These are phyloP conservation scores for Apamea sordens DNA, from an alignment of 2,888 invertebrate genomes.

Conservation along the genomic window DNA sequence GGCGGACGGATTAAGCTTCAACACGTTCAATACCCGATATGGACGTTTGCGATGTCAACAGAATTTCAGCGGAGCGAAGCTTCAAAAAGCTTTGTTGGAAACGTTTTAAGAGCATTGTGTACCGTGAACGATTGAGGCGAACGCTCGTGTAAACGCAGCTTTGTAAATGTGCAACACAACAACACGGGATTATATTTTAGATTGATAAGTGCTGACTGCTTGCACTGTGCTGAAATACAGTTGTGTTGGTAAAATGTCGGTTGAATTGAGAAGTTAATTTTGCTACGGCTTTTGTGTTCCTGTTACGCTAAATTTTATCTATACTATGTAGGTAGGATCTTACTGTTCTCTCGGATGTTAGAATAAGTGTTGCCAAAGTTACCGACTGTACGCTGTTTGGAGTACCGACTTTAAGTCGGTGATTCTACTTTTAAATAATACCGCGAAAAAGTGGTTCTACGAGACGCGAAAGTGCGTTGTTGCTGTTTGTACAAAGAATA, in stretches of 20 bases:
- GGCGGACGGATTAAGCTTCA: conserved; percentile 68
- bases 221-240: not conserved
- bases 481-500: not conserved
- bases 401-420: too few species aligned
- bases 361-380: not conserved
- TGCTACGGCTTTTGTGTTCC: not conserved
- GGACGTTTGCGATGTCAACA: conserved; percentile 70
- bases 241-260: not conserved
- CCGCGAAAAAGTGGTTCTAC: not conserved
- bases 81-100: conserved; percentile 70
- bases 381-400: too few species aligned
- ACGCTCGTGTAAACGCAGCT: conserved; percentile 58
- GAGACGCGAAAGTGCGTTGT: not conserved
- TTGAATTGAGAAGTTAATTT: not conserved
- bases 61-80: conserved; percentile 61
- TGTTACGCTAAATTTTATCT: not conserved
- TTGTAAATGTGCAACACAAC: conserved; percentile 54
- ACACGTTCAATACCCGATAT: conserved; percentile 67
- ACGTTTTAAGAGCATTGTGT: conserved; percentile 71
- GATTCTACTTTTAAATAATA: not conserved
- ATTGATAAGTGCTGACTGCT: conserved; percentile 40
- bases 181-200: conserved; percentile 49
- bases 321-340: not conserved
- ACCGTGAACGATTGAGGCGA: conserved; percentile 60
- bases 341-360: not conserved